Base-by-base conservation (phyloP, 2,113 vertebrate genomes). In the Phoenicopterus ruber region DNA sequence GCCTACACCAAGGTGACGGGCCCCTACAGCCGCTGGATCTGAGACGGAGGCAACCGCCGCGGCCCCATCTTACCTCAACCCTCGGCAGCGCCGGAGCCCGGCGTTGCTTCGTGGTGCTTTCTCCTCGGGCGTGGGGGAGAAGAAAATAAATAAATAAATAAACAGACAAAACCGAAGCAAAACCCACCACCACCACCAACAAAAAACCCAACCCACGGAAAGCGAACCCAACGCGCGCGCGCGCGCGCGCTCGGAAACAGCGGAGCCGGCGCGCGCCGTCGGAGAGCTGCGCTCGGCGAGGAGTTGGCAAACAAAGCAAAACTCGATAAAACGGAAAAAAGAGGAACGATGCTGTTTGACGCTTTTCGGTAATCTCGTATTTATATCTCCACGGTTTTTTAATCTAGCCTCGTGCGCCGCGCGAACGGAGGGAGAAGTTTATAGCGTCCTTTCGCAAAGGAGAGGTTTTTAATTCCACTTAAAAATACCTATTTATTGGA, bases 1-100 rank as follows among this genome's bases (percentile, higher is more conserved):
- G 99, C 99, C 98, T 99, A 99, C 98, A 99, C 99, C 86, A 99
- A 99, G 97, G 98, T 99, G 98, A 99, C 99, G 11, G 99, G 99
- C 91, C 99, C 99, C 93, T 99, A 99, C 98, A 99, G 98, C 98
- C 98, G 98, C 98, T 99, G 99, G 97, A 98, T 99, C 96, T 99
- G 98, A 99, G 97, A 95, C 58, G 36, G 69, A 71, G 44, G 84
- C 50, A 5, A 93, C 88, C 72, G 42, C 90, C 77, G 31, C 21
- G 79, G 97, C 97, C 97, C 55, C 95, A 96, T 96, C 95, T 98
- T 98, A 98, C 98, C 98, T 98, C 98, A 98, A 97, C 83, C 96
- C 95, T 97, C 97, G 0, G 95, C 92, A 90, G 97, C 98, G 97
- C 98, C 69, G 25, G 82, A 93, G 93, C 63, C 50, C 13, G 81